A percentile compares a stretch with the other conserved stretches of the same genome.
Conservation (phyloP, 2,113 vertebrate species). For the Sinocyclocheilus rhinocerous region DNA sequence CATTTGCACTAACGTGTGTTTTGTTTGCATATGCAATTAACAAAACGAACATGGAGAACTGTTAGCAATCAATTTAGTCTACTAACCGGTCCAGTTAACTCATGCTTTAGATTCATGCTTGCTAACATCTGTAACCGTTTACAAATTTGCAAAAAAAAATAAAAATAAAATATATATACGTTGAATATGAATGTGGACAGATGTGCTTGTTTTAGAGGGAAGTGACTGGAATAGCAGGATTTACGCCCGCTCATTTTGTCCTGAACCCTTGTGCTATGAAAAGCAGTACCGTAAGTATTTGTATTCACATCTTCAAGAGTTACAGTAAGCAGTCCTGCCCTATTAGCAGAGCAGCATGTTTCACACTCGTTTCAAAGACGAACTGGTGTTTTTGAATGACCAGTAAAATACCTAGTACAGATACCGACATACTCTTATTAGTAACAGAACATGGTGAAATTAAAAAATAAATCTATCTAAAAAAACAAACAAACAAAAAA, state of each 20-base stretch:
- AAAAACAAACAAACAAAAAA: slow-evolving; percentile 48
- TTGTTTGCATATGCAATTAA: slow-evolving; percentile 6
- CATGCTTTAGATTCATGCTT: slow-evolving; percentile 28
- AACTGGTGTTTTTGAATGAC: slow-evolving; percentile 47
- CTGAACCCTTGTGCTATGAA: slow-evolving; percentile 47
- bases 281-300: slow-evolving; percentile 50
- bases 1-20: slow-evolving; percentile 31
- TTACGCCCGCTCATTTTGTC: slow-evolving; percentile 20
- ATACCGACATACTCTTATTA: slow-evolving; percentile 66
- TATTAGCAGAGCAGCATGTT: slow-evolving; percentile 30
- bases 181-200: neutral
- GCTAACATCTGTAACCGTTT: slow-evolving; percentile 29
- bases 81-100: slow-evolving; percentile 26
- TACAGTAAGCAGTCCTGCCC: slow-evolving; percentile 19
- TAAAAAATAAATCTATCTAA: slow-evolving; percentile 53
- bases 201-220: slow-evolving; percentile 9
- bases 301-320: slow-evolving; percentile 54
- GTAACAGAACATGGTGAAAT: slow-evolving; percentile 66
- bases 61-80: slow-evolving; percentile 31
- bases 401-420: slow-evolving; percentile 35
- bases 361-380: slow-evolving; percentile 9
- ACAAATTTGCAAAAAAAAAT: slow-evolving; percentile 22
- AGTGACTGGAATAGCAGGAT: slow-evolving; percentile 22
- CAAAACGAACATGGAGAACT: slow-evolving; percentile 27
- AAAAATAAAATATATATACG: neutral